Evolutionary conservation across 2,113 vertebrate species (phyloP).

Genomic region (Atherinomorus stipes): DNA sequence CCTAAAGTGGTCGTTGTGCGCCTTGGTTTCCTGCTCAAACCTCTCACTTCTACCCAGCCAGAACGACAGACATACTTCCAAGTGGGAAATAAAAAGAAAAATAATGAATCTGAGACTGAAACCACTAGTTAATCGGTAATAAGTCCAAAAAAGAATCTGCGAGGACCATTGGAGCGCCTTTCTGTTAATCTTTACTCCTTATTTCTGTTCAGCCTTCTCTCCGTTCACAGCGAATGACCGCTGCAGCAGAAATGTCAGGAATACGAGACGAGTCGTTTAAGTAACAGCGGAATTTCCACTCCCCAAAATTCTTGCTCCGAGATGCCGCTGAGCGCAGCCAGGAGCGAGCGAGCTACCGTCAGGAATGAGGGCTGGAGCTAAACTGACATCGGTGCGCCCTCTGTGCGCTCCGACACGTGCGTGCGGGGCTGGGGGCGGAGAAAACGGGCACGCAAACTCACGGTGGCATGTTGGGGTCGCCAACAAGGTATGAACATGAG

Average conservation of each 20-base stretch:
- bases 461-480: slow-evolving; percentile 23
- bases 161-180: slow-evolving; percentile 28
- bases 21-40: slow-evolving; percentile 8
- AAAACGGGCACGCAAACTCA: slow-evolving; percentile 47
- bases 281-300: slow-evolving; percentile 68
- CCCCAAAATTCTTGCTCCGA: slow-evolving; percentile 55
- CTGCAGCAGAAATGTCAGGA: slow-evolving; percentile 48
- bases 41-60: slow-evolving; percentile 15
- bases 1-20: slow-evolving; percentile 37
- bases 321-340: slow-evolving; percentile 33
- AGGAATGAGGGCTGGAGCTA: slow-evolving; percentile 46
- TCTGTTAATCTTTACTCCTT: slow-evolving; percentile 21
- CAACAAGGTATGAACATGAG: slow-evolving; percentile 44
- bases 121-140: slow-evolving; percentile 17
- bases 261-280: slow-evolving; percentile 35
- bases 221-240: slow-evolving; percentile 20
- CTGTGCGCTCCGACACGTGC: slow-evolving; percentile 54
- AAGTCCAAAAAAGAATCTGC: slow-evolving; percentile 1
- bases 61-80: slow-evolving; percentile 38
- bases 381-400: slow-evolving; percentile 69
- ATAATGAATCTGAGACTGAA: not conserved
- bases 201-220: slow-evolving; percentile 16
- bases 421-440: not conserved
- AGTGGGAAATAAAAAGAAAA: not conserved
- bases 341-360: slow-evolving; percentile 38